phyloP scores from a whole-genome alignment of 2,888 invertebrate genomes.

The Pedicia rivosa region DNA sequence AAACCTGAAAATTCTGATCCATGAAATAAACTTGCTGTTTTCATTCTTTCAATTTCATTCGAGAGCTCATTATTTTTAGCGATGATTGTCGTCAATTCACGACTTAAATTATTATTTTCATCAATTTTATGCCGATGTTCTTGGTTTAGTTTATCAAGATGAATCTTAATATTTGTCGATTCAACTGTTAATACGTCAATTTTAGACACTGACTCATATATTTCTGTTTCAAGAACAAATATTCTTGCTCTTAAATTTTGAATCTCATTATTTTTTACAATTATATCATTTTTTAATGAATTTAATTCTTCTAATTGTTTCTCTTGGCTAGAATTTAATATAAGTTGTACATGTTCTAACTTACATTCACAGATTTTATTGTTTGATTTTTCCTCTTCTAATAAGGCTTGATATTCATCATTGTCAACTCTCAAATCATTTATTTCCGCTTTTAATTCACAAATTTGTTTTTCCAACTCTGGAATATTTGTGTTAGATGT shows the following conservation, averaged over 20 bases:
- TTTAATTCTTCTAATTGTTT: conserved; percentile 11
- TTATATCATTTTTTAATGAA: conserved; percentile 8
- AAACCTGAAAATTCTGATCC: conserved; percentile 3
- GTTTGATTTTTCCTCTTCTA: conserved; percentile 36
- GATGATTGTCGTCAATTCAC: conserved; percentile 12
- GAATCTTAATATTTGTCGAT: conserved; percentile 10
- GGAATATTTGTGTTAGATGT: conserved; percentile 12
- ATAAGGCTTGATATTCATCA: conserved; percentile 38
- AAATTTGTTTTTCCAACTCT: conserved; percentile 21
- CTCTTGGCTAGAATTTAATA: conserved; percentile 12
- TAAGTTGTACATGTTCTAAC: conserved; percentile 14
- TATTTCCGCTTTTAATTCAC: conserved; percentile 35
- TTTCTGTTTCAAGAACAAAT: conserved; percentile 8
- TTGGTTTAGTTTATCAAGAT: conserved; percentile 10
- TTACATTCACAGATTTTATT: conserved; percentile 19
- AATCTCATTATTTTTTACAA: conserved; percentile 11
- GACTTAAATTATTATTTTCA: conserved; percentile 15
- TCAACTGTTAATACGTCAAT: conserved; percentile 13
- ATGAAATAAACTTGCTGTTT: conserved; percentile 9
- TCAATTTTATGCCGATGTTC: conserved; percentile 12
- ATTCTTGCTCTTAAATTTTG: conserved; percentile 11
- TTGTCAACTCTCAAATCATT: conserved; percentile 43
- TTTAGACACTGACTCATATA: conserved; percentile 10
- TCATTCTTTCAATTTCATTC: conserved; percentile 12
- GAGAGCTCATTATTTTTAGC: conserved; percentile 11